Conservation (phyloP, 2,113 vertebrate genomes). For the Zosterops japonicus region DNA sequence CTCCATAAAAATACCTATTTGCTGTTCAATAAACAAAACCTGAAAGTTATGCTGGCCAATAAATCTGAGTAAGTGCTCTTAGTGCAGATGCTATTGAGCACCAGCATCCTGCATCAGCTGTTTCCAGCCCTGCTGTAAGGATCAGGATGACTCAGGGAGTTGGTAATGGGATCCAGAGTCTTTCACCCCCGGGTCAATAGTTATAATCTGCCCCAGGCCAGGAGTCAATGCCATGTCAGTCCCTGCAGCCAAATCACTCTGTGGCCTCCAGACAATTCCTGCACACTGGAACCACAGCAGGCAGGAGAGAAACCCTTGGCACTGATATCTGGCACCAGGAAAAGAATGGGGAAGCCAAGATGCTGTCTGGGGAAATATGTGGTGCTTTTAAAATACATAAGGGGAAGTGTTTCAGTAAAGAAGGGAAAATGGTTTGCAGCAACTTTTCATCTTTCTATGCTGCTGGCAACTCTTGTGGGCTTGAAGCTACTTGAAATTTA, state of each 20-base stretch:
- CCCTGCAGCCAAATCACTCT: background rate
- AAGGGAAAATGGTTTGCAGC: background rate
- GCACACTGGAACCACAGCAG: background rate
- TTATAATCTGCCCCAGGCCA: constrained; percentile 16
- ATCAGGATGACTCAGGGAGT: background rate
- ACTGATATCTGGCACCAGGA: background rate
- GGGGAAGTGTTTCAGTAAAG: background rate
- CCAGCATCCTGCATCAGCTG: constrained; percentile 10
- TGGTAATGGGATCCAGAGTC: constrained; percentile 21
- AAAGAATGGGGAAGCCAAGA: background rate
- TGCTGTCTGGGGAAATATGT: background rate
- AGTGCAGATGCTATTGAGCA: background rate
- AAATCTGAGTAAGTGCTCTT: background rate
- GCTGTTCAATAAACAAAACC: background rate
- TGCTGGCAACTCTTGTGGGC: background rate
- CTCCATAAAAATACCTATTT: background rate
- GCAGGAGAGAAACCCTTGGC: background rate
- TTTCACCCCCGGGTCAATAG: constrained; percentile 24
- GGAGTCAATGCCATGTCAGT: constrained; percentile 25
- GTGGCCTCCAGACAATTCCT: constrained; percentile 15
- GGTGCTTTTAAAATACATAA: background rate
- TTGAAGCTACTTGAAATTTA: background rate
- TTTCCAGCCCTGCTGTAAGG: background rate
- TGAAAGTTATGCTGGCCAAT: background rate
- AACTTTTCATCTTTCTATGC: background rate